Evolutionary conservation across 2,113 vertebrate species (phyloP), one percentile per base, ranked within the genome.

Genomic region (Agelaius phoeniceus): DNA sequence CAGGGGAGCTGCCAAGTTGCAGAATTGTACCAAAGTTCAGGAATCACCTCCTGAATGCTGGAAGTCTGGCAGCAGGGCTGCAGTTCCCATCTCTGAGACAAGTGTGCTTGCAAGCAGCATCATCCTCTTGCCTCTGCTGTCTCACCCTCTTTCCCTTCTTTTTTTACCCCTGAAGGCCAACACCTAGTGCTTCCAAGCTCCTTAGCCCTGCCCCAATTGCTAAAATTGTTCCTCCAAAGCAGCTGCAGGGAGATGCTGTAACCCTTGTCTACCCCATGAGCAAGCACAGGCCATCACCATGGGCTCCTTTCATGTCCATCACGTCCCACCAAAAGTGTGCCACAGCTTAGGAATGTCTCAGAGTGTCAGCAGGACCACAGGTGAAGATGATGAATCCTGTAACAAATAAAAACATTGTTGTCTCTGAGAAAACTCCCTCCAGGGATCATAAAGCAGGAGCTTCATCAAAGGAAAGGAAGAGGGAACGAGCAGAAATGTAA

Each of bases 111-210:
- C 71, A 31, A 62, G 52, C 26, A 78, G 33, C 16, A 43, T 48
- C 39, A 37, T 39, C n/a, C 0, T 0, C 30, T 48, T 28, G 19
- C 61, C 31, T 54, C 51, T 71, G 19, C 73, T 22, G 12, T 24
- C 41, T 80, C 63, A 49, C 13, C 28, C 24, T 77, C 30, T 66
- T 63, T 48, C 39, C 69, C 26, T 44, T 59, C 27, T 55, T 3
- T 33, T 81, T 77, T 39, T 68, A 27, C 14, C 28, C 16, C n/a
- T 39, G 39, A 65, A 89, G 27, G 11, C 41, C 18, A 61, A 78
- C 61, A 18, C 51, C 19, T 28, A 4, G 7, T 37, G 28, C 46
- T 80, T 43, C 26, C 54, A 57, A 19, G 26, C 7, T 86, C 26
- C 43, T 55, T 18, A 31, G 3, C 16, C 5, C 49, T 43, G 16